Evolutionary conservation across 2,113 vertebrate species (phyloP).

Genomic region (Probosciger aterrimus): DNA sequence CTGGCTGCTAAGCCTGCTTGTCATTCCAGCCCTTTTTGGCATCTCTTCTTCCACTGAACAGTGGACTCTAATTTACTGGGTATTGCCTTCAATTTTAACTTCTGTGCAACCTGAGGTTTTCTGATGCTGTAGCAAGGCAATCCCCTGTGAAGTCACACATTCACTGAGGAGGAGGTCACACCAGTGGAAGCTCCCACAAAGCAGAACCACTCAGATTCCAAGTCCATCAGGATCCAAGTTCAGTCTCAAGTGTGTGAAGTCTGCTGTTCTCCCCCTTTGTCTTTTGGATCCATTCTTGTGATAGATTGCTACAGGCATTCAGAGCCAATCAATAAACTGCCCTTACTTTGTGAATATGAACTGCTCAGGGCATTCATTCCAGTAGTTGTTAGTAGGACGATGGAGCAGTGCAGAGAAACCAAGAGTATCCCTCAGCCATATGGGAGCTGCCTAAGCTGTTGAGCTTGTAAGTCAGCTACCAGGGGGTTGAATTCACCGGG

Average conservation of each 20-base stretch:
- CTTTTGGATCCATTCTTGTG: background rate
- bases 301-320: too few species aligned
- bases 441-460: background rate
- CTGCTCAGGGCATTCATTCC: background rate
- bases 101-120: background rate
- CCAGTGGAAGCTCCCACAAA: background rate
- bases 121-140: background rate
- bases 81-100: background rate
- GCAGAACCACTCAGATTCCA: background rate
- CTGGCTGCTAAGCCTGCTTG: background rate
- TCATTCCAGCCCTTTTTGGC: background rate
- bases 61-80: background rate
- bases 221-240: background rate
- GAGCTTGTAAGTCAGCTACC: background rate
- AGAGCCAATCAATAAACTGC: background rate
- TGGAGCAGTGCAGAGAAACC: background rate
- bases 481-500: background rate
- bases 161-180: background rate
- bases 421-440: background rate
- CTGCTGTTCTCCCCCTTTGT: background rate
- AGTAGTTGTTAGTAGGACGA: rapidly evolving
- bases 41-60: background rate
- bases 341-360: background rate
- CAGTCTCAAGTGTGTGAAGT: background rate
- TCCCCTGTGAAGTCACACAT: background rate